These are phyloP conservation scores for Myotis daubentonii DNA, from an alignment of 2,797 vertebrate genomes.

Conservation along the genomic window DNA sequence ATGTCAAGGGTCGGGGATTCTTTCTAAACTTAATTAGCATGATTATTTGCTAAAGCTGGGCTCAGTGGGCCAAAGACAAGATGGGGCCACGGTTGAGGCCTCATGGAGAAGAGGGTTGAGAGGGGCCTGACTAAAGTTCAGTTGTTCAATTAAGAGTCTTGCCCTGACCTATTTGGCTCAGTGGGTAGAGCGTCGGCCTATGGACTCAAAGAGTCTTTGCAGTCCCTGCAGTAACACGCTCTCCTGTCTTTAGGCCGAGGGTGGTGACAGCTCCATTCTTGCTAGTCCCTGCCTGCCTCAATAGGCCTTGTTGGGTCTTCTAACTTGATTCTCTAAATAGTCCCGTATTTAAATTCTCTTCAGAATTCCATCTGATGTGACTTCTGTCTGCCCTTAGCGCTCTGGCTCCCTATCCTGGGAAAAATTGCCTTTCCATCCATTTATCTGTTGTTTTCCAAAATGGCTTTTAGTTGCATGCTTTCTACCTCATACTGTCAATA, in stretches of 20 bases:
- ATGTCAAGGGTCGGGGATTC: not conserved
- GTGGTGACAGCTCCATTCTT: not conserved
- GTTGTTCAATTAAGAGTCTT: not conserved
- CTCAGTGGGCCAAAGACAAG: not conserved
- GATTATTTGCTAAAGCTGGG: not conserved
- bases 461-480: not conserved
- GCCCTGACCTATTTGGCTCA: no score
- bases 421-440: not conserved
- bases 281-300: not conserved
- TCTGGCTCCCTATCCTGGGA: not conserved
- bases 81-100: not conserved
- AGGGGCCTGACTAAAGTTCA: not conserved
- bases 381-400: not conserved
- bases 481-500: not conserved
- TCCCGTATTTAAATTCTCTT: not conserved
- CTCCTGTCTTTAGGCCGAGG: not conserved
- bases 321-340: not conserved
- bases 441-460: not conserved
- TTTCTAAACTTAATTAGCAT: not conserved
- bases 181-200: no score
- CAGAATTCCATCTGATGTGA: not conserved
- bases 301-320: not conserved
- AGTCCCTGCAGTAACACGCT: accelerated
- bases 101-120: not conserved
- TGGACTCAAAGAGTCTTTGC: not conserved